Percentiles rank a stretch among this genome's conserved stretches.
Conservation (phyloP, 2,888 invertebrate genomes). For the Spatulosminthurus flaviceps region DNA sequence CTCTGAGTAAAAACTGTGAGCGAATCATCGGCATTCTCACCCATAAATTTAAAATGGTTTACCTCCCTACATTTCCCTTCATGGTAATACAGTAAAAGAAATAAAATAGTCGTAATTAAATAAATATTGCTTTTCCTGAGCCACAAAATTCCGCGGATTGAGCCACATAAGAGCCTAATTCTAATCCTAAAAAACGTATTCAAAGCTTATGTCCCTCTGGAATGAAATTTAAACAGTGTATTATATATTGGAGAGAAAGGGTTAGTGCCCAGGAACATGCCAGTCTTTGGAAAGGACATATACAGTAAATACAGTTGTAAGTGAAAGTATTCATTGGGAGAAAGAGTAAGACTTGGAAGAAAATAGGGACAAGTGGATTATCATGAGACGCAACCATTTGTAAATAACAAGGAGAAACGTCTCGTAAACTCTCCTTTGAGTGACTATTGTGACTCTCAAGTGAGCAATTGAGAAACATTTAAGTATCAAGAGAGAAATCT, state of each 20-base stretch:
- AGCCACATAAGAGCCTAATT: background rate
- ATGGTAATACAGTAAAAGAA: too few species aligned
- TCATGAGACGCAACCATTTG: constrained; percentile 26
- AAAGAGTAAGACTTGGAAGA: background rate
- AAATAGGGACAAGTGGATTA: constrained; percentile 25
- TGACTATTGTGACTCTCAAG: constrained; percentile 42
- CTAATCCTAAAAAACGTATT: background rate
- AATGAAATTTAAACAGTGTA: background rate
- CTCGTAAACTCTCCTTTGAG: constrained; percentile 33
- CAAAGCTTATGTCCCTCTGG: background rate
- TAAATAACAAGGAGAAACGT: constrained; percentile 26
- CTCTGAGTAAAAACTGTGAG: too few species aligned
- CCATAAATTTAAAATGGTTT: too few species aligned
- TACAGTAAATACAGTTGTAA: background rate
- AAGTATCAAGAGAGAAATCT: background rate
- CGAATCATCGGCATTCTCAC: too few species aligned
- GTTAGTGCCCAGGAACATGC: background rate
- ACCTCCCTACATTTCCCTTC: too few species aligned
- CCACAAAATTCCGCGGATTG: background rate
- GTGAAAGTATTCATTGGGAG: background rate
- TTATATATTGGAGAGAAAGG: background rate
- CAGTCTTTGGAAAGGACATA: background rate
- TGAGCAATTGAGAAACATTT: constrained; percentile 38
- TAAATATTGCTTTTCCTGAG: constrained; percentile 1
- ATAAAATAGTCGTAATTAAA: background rate